phyloP scores from a whole-genome alignment of 2,113 vertebrate genomes.

The Rhynchopsitta pachyrhyncha region DNA sequence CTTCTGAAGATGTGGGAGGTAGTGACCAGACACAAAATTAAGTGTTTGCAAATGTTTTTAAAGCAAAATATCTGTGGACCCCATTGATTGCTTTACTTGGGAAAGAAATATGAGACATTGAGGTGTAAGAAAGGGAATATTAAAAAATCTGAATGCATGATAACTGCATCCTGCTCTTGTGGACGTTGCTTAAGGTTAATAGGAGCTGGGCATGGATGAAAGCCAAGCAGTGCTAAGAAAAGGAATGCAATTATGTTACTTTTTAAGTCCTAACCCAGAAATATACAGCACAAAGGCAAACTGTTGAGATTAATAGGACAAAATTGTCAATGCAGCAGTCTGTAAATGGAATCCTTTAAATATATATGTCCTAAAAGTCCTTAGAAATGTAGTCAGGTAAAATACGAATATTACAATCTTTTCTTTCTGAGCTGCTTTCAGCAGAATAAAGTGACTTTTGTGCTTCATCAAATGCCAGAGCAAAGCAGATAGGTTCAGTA shows the following conservation, averaged over 20 bases:
- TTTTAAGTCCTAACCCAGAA: not conserved
- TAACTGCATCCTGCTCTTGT: not conserved
- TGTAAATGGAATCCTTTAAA: constrained; percentile 2
- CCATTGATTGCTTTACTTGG: not conserved
- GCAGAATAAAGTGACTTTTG: constrained; percentile 23
- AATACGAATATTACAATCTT: not conserved
- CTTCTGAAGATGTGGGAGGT: not conserved
- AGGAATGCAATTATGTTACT: not conserved
- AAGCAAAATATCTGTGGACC: not conserved
- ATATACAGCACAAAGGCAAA: not conserved
- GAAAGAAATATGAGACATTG: not conserved
- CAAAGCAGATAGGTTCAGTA: not conserved
- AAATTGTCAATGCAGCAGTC: not conserved
- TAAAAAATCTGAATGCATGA: accelerated
- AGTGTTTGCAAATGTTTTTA: not conserved
- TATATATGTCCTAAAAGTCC: not conserved
- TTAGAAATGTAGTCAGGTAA: not conserved
- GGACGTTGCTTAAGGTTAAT: not conserved
- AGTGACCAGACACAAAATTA: not conserved
- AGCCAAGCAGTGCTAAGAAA: not conserved
- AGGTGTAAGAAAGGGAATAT: not conserved
- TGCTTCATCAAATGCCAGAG: not conserved
- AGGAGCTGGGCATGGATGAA: not conserved
- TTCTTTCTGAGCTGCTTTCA: not conserved
- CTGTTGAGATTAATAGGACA: not conserved